A percentile compares a stretch with the other conserved stretches of the same genome.
Conservation (phyloP, 2,113 vertebrate species). For the Ochotona curzoniae region DNA sequence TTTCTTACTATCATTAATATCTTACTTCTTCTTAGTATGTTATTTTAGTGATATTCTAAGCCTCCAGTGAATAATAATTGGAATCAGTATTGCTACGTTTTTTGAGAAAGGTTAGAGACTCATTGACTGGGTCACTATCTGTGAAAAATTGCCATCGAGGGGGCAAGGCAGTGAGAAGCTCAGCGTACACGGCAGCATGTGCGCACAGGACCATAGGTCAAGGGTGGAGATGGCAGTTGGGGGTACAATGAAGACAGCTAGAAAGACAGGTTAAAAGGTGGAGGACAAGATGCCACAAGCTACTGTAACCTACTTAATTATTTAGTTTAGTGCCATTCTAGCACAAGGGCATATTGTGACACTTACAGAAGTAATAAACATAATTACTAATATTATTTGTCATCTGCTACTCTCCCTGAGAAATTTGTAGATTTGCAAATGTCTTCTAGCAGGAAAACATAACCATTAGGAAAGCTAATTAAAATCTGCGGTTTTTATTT, state of each 20-base stretch:
- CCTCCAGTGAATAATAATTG: not conserved
- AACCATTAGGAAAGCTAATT: slow-evolving; percentile 80
- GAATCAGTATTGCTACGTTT: not conserved
- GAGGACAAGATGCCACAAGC: not conserved
- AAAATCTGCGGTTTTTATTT: slow-evolving; percentile 78
- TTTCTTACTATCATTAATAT: slow-evolving; percentile 26
- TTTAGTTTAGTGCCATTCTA: slow-evolving; percentile 18
- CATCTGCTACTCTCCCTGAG: slow-evolving; percentile 58
- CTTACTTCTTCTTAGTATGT: not conserved
- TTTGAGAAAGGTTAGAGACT: not conserved
- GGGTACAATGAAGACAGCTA: not conserved
- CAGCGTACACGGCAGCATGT: not conserved
- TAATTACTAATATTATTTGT: slow-evolving; percentile 77
- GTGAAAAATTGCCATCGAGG: not conserved
- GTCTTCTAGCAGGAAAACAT: slow-evolving; percentile 74
- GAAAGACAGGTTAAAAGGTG: slow-evolving; percentile 40
- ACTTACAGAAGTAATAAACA: slow-evolving; percentile 64
- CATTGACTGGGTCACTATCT: not conserved
- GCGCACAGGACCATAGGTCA: not conserved
- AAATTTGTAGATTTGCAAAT: slow-evolving; percentile 77
- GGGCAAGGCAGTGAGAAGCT: not conserved
- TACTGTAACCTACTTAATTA: slow-evolving; percentile 42
- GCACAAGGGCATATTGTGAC: not conserved
- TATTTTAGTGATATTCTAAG: slow-evolving; percentile 39
- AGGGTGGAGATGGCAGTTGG: not conserved